Evolutionary conservation across 1,140 invertebrate genomes (phyloP).

Genomic region (Orius insidiosus): DNA sequence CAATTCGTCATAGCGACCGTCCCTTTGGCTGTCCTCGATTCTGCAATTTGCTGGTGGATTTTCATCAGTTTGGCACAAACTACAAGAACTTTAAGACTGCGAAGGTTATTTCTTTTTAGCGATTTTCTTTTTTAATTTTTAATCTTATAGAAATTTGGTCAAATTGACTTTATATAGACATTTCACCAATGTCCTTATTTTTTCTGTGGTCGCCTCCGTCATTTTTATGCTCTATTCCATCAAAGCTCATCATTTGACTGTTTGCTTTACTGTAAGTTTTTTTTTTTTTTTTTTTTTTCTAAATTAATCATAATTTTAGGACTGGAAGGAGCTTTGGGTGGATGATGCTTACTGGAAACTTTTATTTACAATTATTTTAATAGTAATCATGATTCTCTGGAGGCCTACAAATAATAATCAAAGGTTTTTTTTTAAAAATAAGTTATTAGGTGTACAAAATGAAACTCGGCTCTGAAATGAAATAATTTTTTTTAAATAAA

Average conservation of each 20-base stretch:
- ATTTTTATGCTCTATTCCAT: slow-evolving; percentile 87
- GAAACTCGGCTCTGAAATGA: no score
- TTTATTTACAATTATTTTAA: slow-evolving; percentile 67
- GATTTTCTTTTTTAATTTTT: slow-evolving; percentile 17
- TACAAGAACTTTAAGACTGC: slow-evolving; percentile 64
- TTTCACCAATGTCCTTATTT: slow-evolving; percentile 84
- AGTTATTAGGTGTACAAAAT: no score
- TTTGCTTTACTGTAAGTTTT: slow-evolving; percentile 43
- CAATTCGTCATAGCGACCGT: slow-evolving; percentile 53
- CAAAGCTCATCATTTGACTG: slow-evolving; percentile 48
- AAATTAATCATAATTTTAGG: slow-evolving; percentile 28
- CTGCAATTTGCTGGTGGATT: slow-evolving; percentile 66
- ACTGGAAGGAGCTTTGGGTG: slow-evolving; percentile 82
- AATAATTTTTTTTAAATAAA: slow-evolving; percentile 9
- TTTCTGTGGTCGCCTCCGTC: slow-evolving; percentile 72
- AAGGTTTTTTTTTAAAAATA: slow-evolving; percentile 26
- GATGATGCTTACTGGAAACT: slow-evolving; percentile 91
- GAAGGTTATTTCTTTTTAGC: slow-evolving; percentile 30
- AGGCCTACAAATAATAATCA: slow-evolving; percentile 88
- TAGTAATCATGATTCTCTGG: slow-evolving; percentile 90
- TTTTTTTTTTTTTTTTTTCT: neutral
- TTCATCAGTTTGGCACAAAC: slow-evolving; percentile 79
- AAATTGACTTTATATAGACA: slow-evolving; percentile 81
- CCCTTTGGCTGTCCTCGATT: slow-evolving; percentile 51
- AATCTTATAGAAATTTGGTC: slow-evolving; percentile 60